A percentile compares a stretch with the other conserved stretches of the same genome.
Evolutionary conservation across 2,888 invertebrate species (phyloP).

Genomic region (Phortica okadai): DNA sequence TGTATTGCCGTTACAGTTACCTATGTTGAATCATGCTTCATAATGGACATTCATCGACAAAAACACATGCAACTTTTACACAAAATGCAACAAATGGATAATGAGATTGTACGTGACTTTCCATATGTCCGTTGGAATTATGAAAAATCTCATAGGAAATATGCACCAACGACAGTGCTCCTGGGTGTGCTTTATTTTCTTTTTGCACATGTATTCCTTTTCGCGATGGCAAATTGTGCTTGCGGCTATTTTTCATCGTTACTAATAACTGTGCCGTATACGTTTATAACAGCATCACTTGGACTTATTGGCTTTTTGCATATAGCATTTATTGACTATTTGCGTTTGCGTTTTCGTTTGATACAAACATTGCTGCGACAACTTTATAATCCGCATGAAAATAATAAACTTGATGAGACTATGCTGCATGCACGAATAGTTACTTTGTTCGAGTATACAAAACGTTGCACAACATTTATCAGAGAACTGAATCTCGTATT

Average conservation of each 20-base stretch:
- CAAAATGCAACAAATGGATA: constrained; percentile 61
- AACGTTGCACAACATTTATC: constrained; percentile 59
- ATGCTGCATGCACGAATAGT: constrained; percentile 42
- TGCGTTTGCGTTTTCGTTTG: constrained; percentile 68
- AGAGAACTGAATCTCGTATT: constrained; percentile 61
- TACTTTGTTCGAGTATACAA: constrained; percentile 49
- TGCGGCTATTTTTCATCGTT: constrained; percentile 62
- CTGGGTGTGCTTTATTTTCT: constrained; percentile 43
- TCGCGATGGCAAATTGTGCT: constrained; percentile 58
- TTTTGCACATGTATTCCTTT: constrained; percentile 55
- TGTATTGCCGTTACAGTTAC: constrained; percentile 49
- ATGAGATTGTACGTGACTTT: constrained; percentile 53
- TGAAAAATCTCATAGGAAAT: constrained; percentile 59
- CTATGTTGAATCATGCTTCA: constrained; percentile 53
- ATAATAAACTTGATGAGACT: neutral
- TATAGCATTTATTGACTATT: constrained; percentile 65
- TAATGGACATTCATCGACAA: constrained; percentile 54
- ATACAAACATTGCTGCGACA: constrained; percentile 57
- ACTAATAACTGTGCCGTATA: constrained; percentile 59
- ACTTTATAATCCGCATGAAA: constrained; percentile 33
- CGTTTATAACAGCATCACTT: constrained; percentile 56
- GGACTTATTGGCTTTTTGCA: constrained; percentile 58
- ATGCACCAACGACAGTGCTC: constrained; percentile 50
- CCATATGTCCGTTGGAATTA: constrained; percentile 66
- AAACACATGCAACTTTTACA: constrained; percentile 56